Evolutionary conservation across 1,140 invertebrate genomes (phyloP).

Genomic region (Cyrtorhinus lividipennis): DNA sequence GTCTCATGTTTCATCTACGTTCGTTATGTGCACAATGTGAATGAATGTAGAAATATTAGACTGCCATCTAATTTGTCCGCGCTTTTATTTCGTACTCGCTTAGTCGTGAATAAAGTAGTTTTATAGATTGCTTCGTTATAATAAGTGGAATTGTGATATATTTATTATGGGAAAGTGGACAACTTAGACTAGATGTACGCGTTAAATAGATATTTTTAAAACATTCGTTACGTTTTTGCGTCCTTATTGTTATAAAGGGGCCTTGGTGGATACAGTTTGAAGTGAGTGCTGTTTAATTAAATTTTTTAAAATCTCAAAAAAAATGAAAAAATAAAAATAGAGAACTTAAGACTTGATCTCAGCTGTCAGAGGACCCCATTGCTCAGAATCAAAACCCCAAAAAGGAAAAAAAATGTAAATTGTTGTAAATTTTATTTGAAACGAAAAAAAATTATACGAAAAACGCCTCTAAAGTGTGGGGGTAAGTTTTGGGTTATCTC

Average conservation of each 20-base stretch:
- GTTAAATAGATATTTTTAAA: slow-evolving; percentile 7
- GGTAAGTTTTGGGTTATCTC: too few species aligned
- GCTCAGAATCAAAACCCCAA: slow-evolving; percentile 3
- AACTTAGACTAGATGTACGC: neutral
- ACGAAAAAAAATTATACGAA: too few species aligned
- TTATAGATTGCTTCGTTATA: neutral
- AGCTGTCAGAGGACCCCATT: slow-evolving; percentile 6
- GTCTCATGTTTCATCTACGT: too few species aligned
- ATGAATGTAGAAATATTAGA: too few species aligned
- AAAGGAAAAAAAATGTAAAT: neutral
- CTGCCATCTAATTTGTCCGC: neutral
- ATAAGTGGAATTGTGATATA: slow-evolving; percentile 8
- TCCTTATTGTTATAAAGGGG: slow-evolving; percentile 6
- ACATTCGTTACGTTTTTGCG: neutral
- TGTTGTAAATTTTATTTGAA: too few species aligned
- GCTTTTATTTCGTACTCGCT: neutral
- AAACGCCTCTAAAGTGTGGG: too few species aligned
- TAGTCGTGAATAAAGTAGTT: neutral
- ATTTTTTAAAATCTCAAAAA: neutral
- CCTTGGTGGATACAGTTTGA: neutral
- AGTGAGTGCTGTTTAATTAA: neutral
- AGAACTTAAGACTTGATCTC: slow-evolving; percentile 9
- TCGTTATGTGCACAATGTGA: too few species aligned
- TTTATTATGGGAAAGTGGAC: neutral
- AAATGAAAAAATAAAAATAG: neutral